Evolutionary conservation across 1,140 invertebrate species (phyloP).

Genomic region (Lepidurus arcticus): DNA sequence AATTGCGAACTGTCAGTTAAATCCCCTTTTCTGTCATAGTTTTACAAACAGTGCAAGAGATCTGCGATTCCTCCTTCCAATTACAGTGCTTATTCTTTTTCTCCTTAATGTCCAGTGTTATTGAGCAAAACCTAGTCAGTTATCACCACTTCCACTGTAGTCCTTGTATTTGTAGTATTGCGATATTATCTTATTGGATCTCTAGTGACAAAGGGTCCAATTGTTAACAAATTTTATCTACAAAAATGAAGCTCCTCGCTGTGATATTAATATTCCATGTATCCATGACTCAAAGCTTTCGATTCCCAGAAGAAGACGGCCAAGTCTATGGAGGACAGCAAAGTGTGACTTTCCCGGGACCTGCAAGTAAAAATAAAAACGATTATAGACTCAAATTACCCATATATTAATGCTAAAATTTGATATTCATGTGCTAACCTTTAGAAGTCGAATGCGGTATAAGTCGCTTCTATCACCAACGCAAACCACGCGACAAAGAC

Average conservation of each 20-base stretch:
- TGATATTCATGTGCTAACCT: not conserved
- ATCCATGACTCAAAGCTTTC: not conserved
- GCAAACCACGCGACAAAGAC: slow-evolving; percentile 39
- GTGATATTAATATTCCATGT: not conserved
- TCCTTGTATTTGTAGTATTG: not conserved
- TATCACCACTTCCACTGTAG: no score
- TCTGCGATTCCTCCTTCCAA: no score
- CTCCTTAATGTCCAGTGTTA: no score
- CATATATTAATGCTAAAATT: not conserved
- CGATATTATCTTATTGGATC: not conserved
- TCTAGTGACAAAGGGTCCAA: not conserved
- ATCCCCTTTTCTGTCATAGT: no score
- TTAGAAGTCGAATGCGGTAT: slow-evolving; percentile 40
- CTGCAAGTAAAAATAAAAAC: not conserved
- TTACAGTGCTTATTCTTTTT: no score
- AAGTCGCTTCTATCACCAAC: slow-evolving; percentile 41
- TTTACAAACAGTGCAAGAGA: no score
- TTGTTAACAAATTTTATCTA: not conserved
- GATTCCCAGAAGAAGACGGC: not conserved
- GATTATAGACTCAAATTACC: not conserved
- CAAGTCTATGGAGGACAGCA: not conserved
- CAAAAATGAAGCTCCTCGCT: not conserved
- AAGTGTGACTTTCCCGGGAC: not conserved
- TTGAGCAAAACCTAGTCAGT: no score
- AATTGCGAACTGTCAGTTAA: no score